These are phyloP conservation scores for Rhinolophus ferrumequinum DNA, from an alignment of 2,113 vertebrate species.

Conservation along the genomic window DNA sequence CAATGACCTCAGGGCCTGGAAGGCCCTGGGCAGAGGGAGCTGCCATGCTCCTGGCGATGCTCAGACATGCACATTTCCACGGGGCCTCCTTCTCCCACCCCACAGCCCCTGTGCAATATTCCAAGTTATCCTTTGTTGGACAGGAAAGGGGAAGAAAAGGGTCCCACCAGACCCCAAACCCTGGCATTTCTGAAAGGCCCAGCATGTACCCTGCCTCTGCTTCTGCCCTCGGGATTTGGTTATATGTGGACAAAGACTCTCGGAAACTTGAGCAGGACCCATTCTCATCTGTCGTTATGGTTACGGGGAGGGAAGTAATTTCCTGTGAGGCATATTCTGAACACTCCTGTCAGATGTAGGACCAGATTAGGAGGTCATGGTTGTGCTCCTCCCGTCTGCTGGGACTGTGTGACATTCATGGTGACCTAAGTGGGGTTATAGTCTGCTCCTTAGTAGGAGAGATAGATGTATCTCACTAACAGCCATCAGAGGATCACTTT, in stretches of 20 bases:
- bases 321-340: conserved; percentile 88
- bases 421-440: conserved; percentile 84
- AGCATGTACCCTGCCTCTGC: background rate
- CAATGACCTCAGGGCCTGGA: fast-evolving
- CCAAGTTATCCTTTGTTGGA: too few species aligned
- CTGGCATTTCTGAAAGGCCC: background rate
- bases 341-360: conserved; percentile 84
- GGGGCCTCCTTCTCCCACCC: background rate
- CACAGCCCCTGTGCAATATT: fast-evolving
- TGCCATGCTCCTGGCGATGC: too few species aligned
- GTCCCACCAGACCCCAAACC: background rate
- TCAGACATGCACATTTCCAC: fast-evolving
- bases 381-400: conserved; percentile 82
- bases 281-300: conserved; percentile 86
- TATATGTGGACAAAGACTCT: conserved; percentile 58
- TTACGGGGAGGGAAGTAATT: conserved; percentile 87
- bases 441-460: conserved; percentile 83
- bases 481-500: conserved; percentile 83
- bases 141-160: background rate
- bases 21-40: background rate
- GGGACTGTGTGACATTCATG: conserved; percentile 81
- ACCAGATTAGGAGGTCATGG: conserved; percentile 84
- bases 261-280: conserved; percentile 77
- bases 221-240: conserved; percentile 70
- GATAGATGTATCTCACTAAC: conserved; percentile 86